Evolutionary conservation across 53 echinoderm and acorn worm species (phyloP), one percentile per base, ranked within the genome.

Genomic region (Echinometra lucunter): DNA sequence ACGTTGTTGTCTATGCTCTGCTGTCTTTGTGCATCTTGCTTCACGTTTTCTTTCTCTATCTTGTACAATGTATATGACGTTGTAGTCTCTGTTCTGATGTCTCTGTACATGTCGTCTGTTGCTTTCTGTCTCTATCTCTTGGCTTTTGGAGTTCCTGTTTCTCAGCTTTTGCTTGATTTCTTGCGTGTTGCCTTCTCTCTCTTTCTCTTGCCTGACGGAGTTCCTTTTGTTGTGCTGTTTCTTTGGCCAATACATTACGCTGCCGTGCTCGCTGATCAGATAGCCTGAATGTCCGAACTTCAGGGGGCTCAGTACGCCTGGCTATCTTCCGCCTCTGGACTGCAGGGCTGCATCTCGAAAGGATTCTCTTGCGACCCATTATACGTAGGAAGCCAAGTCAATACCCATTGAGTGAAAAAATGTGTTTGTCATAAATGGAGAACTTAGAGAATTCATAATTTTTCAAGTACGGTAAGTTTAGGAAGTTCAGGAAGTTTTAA

Each of bases 181-280:
- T 75, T 28, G 30, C 16, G 13, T 32, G 11, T 19, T 25, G 28
- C 13, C 40, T 75, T 28, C 78, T 75, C 13, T 32, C 34, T 28
- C 78, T 75, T 11, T 32, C 49, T 49, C 49, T 49, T 49, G 49
- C 9, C 9, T 49, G 49, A 4, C 17, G 35, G 78, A 75, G 78
- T 75, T 75, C 78, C 78, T 75, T 75, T 75, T 75, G 78, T 75
- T 75, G 78, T 75, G 78, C 78, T 34, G 78, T 75, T 75, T 75
- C 78, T 75, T 75, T 75, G 78, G 30, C 78, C 78, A 75, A 75
- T 75, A 75, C 78, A 8, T 30, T 75, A 75, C 30, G 82, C 44
- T 82, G 82, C 82, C 44, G 44, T 42, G 82, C 82, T 82, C 19
- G 82, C 82, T 82, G 38, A 6, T 82, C 40, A 82, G 44, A 82